Evolutionary conservation across 1,140 invertebrate genomes (phyloP).

Genomic region (Homarus americanus): DNA sequence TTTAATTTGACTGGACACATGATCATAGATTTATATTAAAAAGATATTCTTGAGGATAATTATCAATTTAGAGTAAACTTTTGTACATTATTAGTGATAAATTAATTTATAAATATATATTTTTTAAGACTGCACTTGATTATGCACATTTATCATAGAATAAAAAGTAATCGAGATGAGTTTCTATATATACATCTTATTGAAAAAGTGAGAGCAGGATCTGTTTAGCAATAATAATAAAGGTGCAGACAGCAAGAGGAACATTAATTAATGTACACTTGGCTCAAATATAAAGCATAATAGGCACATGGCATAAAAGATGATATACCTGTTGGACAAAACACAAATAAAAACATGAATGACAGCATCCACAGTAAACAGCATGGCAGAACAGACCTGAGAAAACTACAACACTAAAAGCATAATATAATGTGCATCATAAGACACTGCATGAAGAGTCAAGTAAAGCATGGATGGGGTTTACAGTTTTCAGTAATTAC

Average conservation of each 20-base stretch:
- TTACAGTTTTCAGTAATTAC: conserved; percentile 75
- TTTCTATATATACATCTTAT: no score
- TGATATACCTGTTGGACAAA: conserved; percentile 26
- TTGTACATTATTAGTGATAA: no score
- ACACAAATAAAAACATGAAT: conserved; percentile 3
- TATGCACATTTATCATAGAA: no score
- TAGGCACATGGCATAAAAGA: not conserved
- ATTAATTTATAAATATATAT: no score
- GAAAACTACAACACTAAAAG: conserved; percentile 11
- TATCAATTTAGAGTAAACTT: no score
- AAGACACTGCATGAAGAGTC: not conserved
- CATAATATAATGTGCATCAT: not conserved
- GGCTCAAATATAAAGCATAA: conserved; percentile 1
- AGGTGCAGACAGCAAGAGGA: not conserved
- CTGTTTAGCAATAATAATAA: not conserved
- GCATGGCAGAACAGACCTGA: not conserved
- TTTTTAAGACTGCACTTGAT: no score
- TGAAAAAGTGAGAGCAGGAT: not conserved
- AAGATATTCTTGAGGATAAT: no score
- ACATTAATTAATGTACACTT: not conserved
- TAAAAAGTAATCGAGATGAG: no score
- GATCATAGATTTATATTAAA: no score
- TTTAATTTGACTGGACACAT: no score
- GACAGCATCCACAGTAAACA: conserved; percentile 8
- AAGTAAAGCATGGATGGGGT: conserved; percentile 39